phyloP scores from a whole-genome alignment of 2,888 invertebrate species.

The Limenitis camilla region DNA sequence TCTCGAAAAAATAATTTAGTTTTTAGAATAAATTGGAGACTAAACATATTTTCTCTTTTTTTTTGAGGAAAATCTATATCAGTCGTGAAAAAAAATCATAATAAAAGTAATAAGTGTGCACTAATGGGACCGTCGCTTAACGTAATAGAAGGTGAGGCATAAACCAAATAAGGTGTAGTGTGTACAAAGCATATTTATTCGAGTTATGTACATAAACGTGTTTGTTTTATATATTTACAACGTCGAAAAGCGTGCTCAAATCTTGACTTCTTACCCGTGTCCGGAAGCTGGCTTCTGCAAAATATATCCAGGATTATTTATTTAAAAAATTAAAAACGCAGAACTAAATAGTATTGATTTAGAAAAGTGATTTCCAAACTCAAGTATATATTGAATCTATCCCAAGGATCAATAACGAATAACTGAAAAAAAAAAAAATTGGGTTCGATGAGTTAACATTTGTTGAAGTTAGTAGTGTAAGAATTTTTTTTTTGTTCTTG shows the following conservation, averaged over 20 bases:
- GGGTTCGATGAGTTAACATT: too few species aligned
- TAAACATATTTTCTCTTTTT: not conserved
- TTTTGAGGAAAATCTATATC: not conserved
- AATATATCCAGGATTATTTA: not conserved
- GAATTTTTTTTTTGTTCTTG: too few species aligned
- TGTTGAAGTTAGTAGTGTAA: too few species aligned
- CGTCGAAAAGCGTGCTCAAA: conserved; percentile 30
- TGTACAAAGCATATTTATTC: conserved; percentile 55
- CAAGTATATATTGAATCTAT: too few species aligned
- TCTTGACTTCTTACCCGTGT: conserved; percentile 33
- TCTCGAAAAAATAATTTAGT: too few species aligned
- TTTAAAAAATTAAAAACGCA: too few species aligned
- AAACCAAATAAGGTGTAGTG: conserved; percentile 48
- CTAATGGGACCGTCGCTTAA: conserved; percentile 17
- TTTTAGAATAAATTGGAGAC: too few species aligned
- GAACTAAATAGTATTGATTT: too few species aligned
- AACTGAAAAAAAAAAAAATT: too few species aligned
- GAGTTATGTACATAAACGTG: conserved; percentile 44
- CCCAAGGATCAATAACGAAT: too few species aligned
- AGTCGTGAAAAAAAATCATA: not conserved
- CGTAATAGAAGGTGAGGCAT: conserved; percentile 41
- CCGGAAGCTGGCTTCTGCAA: conserved; percentile 8
- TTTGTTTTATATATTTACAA: conserved; percentile 36
- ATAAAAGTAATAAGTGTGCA: not conserved
- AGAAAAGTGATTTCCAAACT: too few species aligned